Evolutionary conservation across 1,140 invertebrate species (phyloP).

Genomic region (Drosophila tsacasi): DNA sequence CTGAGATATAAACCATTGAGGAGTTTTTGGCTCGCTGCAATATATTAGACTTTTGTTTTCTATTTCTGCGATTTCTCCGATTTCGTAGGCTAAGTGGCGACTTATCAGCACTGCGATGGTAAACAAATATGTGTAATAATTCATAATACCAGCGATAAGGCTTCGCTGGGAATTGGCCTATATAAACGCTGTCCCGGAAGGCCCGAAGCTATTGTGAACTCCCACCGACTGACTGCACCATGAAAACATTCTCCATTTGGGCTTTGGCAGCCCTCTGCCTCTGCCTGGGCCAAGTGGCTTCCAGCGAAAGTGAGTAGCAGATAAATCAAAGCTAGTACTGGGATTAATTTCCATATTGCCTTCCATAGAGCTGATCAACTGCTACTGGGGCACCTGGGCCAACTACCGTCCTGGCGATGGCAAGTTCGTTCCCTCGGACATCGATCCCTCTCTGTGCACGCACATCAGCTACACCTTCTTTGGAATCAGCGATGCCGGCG

Average conservation of each 20-base stretch:
- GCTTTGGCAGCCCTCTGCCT: constrained; percentile 37
- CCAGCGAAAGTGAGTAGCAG: constrained; percentile 51
- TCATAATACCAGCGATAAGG: constrained; percentile 22
- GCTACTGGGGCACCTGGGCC: constrained; percentile 89
- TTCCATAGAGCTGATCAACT: constrained; percentile 87
- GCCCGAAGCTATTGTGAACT: not conserved
- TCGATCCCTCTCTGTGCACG: constrained; percentile 89
- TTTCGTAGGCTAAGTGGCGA: constrained; percentile 14
- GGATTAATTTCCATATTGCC: fast-evolving
- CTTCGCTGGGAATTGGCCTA: constrained; percentile 32
- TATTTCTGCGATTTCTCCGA: constrained; percentile 19
- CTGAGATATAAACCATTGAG: constrained; percentile 6
- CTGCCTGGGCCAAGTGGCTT: constrained; percentile 34
- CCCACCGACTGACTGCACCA: constrained; percentile 19
- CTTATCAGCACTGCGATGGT: constrained; percentile 14
- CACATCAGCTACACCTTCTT: constrained; percentile 90
- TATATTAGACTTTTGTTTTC: constrained; percentile 52
- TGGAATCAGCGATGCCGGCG: constrained; percentile 86
- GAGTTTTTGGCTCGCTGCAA: constrained; percentile 24
- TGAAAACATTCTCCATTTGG: constrained; percentile 47
- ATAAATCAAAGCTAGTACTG: no score
- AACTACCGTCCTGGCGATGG: constrained; percentile 87
- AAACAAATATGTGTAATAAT: constrained; percentile 14
- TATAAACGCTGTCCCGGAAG: constrained; percentile 35
- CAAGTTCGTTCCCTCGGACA: constrained; percentile 86